Conservation (phyloP, 2,888 invertebrate species). For the Acrocera orbiculus region DNA sequence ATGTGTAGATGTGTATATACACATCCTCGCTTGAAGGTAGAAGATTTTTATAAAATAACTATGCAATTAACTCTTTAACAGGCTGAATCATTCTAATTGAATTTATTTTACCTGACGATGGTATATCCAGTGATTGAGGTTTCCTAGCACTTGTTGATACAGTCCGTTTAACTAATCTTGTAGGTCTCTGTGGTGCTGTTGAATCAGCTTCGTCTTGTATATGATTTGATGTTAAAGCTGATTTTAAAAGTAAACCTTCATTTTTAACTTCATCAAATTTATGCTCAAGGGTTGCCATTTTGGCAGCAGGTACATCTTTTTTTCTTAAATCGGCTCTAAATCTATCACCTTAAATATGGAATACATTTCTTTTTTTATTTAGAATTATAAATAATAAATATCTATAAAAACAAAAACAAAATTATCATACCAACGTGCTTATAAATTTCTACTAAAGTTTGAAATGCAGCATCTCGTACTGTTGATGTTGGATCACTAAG, state of each 20-base stretch:
- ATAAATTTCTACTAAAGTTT: constrained; percentile 76
- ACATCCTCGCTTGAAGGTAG: no score
- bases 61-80: no score
- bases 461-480: constrained; percentile 74
- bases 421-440: constrained; percentile 57
- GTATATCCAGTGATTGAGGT: constrained; percentile 18
- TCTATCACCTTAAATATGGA: constrained; percentile 44
- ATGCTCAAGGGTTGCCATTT: constrained; percentile 49
- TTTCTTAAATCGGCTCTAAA: constrained; percentile 64
- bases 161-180: constrained; percentile 33
- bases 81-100: no score
- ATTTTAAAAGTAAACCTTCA: constrained; percentile 60
- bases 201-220: constrained; percentile 34
- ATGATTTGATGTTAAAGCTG: constrained; percentile 35
- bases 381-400: no score
- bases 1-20: no score
- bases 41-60: no score
- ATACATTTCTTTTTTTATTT: background rate
- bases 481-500: constrained; percentile 72
- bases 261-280: constrained; percentile 75
- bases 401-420: background rate
- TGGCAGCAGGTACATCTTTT: constrained; percentile 59
- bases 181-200: constrained; percentile 27
- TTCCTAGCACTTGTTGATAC: constrained; percentile 23
- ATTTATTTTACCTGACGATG: background rate